Conservation (phyloP, 2,888 invertebrate genomes). For the Dolichopus griseipennis region DNA sequence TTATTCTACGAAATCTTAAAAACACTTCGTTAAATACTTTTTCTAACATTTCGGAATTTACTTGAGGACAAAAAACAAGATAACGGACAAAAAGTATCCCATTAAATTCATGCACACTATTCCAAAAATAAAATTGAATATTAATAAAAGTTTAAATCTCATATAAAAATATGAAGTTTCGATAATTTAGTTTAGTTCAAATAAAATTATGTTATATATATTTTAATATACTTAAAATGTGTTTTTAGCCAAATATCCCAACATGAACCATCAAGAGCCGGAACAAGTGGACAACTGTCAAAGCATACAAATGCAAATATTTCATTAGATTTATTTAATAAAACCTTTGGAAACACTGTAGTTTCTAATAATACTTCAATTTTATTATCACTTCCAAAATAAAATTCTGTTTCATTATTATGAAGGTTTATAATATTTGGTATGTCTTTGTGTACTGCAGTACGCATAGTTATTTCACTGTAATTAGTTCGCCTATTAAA, state of each 20-base stretch:
- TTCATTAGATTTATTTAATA: neutral
- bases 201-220: too few relatives aligned
- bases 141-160: too few relatives aligned
- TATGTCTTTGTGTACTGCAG: neutral
- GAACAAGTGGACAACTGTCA: constrained; percentile 48
- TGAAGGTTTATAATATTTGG: neutral
- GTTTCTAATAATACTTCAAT: neutral
- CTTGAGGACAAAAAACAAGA: constrained; percentile 44
- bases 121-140: too few relatives aligned
- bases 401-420: neutral
- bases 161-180: too few relatives aligned
- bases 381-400: neutral
- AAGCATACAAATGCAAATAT: constrained; percentile 35
- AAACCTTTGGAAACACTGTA: neutral
- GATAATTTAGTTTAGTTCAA: too few relatives aligned
- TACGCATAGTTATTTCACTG: neutral
- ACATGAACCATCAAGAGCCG: constrained; percentile 47
- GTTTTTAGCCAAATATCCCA: constrained; percentile 53
- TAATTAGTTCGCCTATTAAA: too few relatives aligned
- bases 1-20: neutral
- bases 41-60: neutral
- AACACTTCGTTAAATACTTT: constrained; percentile 7
- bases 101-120: too few relatives aligned
- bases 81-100: constrained; percentile 24
- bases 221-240: constrained; percentile 45